phyloP scores from a whole-genome alignment of 1,140 invertebrate species.

The Micrasema longulum region DNA sequence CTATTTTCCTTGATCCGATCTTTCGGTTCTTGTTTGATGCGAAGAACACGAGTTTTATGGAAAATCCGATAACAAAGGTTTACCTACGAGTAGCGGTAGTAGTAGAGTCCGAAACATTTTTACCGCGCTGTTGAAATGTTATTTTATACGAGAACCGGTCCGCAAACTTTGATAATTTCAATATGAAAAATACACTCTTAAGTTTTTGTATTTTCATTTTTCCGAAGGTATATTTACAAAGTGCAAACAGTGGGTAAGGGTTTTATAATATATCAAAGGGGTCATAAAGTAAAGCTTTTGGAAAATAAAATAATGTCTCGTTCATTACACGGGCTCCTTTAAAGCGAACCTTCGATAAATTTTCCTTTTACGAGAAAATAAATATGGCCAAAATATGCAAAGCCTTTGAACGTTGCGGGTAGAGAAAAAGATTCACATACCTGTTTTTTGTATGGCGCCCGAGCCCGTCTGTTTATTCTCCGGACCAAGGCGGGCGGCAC shows the following conservation, averaged over 20 bases:
- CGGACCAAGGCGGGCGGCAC: background rate
- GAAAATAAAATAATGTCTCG: background rate
- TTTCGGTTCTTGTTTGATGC: too few species aligned
- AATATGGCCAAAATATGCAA: slow-evolving; percentile 35
- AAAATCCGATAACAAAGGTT: slow-evolving; percentile 5
- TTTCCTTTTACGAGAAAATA: slow-evolving; percentile 21
- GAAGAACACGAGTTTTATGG: background rate
- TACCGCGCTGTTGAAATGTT: too few species aligned
- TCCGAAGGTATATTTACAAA: too few species aligned
- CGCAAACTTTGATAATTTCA: too few species aligned
- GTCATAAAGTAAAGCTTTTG: slow-evolving; percentile 5
- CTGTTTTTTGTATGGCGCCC: slow-evolving; percentile 9
- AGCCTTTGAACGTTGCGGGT: slow-evolving; percentile 33
- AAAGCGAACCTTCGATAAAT: slow-evolving; percentile 30
- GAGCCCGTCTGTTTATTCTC: slow-evolving; percentile 20
- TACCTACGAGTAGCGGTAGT: too few species aligned
- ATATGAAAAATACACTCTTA: too few species aligned
- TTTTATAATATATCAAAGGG: slow-evolving; percentile 7
- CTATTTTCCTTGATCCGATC: slow-evolving; percentile 31
- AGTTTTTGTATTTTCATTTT: too few species aligned
- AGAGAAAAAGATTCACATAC: slow-evolving; percentile 30
- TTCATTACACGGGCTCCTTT: slow-evolving; percentile 2
- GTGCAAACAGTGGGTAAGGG: too few species aligned
- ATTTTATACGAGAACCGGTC: too few species aligned
- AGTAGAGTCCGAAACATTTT: too few species aligned